phyloP scores from a whole-genome alignment of 2,113 vertebrate species.

The Vimba vimba region DNA sequence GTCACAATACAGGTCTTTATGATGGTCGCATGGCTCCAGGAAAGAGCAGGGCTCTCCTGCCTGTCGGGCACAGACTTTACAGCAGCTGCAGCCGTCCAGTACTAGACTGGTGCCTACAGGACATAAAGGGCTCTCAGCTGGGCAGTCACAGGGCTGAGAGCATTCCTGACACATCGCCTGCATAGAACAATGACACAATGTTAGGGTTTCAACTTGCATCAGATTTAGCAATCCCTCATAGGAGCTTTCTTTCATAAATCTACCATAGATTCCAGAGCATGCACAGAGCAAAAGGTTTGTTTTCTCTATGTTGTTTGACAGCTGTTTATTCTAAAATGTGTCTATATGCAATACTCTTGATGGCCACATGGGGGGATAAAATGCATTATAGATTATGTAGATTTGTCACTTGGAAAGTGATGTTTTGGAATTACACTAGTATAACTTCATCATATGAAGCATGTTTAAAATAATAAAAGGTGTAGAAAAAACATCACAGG shows the following conservation, averaged over 20 bases:
- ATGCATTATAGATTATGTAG: neutral
- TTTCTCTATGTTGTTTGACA: neutral
- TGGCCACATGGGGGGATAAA: slow-evolving; percentile 44
- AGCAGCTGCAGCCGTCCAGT: slow-evolving; percentile 81
- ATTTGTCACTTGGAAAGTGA: neutral
- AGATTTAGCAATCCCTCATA: neutral
- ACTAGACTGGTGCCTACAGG: slow-evolving; percentile 75
- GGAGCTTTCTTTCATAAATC: neutral
- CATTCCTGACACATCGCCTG: slow-evolving; percentile 72
- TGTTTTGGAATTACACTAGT: neutral
- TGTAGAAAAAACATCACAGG: neutral
- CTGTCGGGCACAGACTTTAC: slow-evolving; percentile 80
- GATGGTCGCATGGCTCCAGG: slow-evolving; percentile 79
- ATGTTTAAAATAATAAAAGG: neutral
- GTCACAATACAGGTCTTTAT: slow-evolving; percentile 81
- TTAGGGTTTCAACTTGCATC: neutral
- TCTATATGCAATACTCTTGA: neutral
- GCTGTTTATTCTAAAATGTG: neutral
- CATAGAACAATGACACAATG: neutral
- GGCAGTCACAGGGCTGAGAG: slow-evolving; percentile 74
- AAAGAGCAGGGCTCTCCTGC: slow-evolving; percentile 75
- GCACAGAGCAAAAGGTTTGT: neutral
- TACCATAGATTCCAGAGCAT: neutral
- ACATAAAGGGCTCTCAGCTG: slow-evolving; percentile 68
- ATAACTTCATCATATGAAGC: neutral